Percentiles rank a stretch among this genome's conserved stretches.
Conservation (phyloP, 35 echinoderm and acorn worm genomes). For the Hemicentrotus pulcherrimus region DNA sequence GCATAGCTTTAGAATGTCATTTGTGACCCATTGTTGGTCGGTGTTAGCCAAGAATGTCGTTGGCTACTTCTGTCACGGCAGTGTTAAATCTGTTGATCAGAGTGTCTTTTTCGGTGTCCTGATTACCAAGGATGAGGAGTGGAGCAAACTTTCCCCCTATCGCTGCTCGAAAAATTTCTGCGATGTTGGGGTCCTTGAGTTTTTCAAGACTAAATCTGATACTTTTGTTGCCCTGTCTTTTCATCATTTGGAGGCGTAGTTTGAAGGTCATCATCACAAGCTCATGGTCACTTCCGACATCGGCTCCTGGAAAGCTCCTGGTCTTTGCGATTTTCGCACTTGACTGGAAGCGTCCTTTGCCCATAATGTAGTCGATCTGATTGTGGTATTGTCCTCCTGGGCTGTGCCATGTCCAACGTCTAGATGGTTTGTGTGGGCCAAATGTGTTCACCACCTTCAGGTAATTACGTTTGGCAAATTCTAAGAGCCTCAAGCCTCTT, state of each 20-base stretch:
- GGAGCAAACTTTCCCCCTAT: slow-evolving; percentile 45
- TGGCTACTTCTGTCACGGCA: slow-evolving; percentile 40
- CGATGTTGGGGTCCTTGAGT: too few relatives aligned
- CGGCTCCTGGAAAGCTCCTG: slow-evolving; percentile 59
- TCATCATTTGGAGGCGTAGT: slow-evolving; percentile 50
- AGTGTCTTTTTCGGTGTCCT: not conserved
- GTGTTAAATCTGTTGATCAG: too few relatives aligned
- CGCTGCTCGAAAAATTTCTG: slow-evolving; percentile 34
- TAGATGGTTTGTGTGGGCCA: too few relatives aligned
- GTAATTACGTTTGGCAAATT: too few relatives aligned
- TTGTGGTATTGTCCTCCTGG: too few relatives aligned
- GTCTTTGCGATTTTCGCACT: slow-evolving; percentile 58
- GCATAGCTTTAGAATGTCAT: too few relatives aligned
- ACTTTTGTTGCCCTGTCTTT: not conserved
- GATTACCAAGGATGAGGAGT: too few relatives aligned
- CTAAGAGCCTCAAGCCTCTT: too few relatives aligned
- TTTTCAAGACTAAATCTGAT: slow-evolving; percentile 38
- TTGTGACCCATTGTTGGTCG: not conserved
- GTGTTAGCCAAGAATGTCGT: slow-evolving; percentile 40
- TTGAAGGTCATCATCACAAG: slow-evolving; percentile 59
- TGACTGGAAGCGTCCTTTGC: slow-evolving; percentile 32
- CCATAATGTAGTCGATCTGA: slow-evolving; percentile 61
- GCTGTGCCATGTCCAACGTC: slow-evolving; percentile 20
- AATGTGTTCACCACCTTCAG: too few relatives aligned
- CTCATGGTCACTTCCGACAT: slow-evolving; percentile 72